Percentiles rank a stretch among this genome's conserved stretches.
Evolutionary conservation across 2,797 vertebrate species (phyloP).

Genomic region (Peromyscus eremicus): DNA sequence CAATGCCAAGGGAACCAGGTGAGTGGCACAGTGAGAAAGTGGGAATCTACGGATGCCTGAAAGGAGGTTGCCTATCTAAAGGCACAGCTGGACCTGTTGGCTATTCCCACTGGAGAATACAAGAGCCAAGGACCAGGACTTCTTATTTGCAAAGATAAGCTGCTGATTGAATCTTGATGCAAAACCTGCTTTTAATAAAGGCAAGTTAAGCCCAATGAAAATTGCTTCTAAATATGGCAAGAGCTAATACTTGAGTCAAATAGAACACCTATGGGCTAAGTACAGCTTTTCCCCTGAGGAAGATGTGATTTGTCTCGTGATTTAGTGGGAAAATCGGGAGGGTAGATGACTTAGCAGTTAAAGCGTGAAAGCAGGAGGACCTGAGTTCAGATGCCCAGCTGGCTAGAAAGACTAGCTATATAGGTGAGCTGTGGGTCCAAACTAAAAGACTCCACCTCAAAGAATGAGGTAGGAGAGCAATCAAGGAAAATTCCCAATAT

Average conservation of each 20-base stretch:
- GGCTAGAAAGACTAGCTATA: not conserved
- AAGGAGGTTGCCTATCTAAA: not conserved
- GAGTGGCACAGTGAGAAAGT: not conserved
- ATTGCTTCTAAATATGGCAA: conserved; percentile 6
- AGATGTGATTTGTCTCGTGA: conserved; percentile 3
- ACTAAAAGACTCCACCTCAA: not conserved
- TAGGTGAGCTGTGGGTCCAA: not conserved
- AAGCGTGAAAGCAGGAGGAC: not conserved
- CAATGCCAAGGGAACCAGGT: not conserved
- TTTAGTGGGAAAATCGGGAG: not conserved
- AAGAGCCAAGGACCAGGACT: not conserved
- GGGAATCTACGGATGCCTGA: not conserved
- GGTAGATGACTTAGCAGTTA: not conserved
- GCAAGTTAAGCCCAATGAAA: conserved; percentile 54
- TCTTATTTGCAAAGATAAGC: not conserved
- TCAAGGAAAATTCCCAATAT: not conserved
- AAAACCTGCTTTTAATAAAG: not conserved
- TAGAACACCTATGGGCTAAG: not conserved
- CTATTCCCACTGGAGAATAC: not conserved
- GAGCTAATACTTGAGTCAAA: conserved; percentile 12
- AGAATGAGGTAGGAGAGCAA: not conserved
- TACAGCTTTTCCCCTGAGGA: conserved; percentile 25
- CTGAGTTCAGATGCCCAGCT: not conserved
- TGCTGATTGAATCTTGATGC: not conserved
- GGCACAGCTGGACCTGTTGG: not conserved